Evolutionary conservation across 2,113 vertebrate genomes (phyloP).

Genomic region (Paracanthobrama guichenoti): DNA sequence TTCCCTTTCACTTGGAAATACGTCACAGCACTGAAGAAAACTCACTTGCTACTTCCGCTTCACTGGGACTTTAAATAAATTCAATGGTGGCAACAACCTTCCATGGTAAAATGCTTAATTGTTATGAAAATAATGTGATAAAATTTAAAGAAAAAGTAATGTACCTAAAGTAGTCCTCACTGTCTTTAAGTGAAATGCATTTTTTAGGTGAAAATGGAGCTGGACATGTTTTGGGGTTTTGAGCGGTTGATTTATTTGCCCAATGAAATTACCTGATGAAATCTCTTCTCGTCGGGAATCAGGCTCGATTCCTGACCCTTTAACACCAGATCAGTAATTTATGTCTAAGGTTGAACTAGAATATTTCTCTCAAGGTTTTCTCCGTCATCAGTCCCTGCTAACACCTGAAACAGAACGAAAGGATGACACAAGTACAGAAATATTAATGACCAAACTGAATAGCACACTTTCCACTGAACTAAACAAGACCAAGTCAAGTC

Average conservation of each 20-base stretch:
- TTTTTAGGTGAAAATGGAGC: neutral
- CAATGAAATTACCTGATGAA: neutral
- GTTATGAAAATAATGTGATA: neutral
- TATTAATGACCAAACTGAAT: neutral
- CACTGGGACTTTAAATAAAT: too few species aligned
- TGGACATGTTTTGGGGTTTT: neutral
- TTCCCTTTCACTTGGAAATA: too few species aligned
- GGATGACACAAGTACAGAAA: neutral
- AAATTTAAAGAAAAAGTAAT: neutral
- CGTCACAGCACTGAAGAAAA: too few species aligned
- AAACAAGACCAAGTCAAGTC: neutral
- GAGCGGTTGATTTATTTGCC: neutral
- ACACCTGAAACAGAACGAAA: neutral
- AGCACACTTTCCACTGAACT: neutral
- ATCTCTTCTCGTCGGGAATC: neutral
- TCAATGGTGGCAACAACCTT: too few species aligned
- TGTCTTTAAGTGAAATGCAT: neutral
- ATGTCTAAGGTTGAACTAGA: neutral
- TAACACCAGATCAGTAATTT: neutral
- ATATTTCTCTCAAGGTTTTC: conserved; percentile 1
- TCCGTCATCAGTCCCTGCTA: too few species aligned
- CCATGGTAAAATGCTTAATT: too few species aligned
- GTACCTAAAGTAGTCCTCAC: neutral
- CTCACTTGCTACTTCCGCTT: too few species aligned
- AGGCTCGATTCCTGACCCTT: neutral